A percentile compares a stretch with the other conserved stretches of the same genome.
phyloP scores from a whole-genome alignment of 2,888 invertebrate genomes.

The Oasisia sp. region DNA sequence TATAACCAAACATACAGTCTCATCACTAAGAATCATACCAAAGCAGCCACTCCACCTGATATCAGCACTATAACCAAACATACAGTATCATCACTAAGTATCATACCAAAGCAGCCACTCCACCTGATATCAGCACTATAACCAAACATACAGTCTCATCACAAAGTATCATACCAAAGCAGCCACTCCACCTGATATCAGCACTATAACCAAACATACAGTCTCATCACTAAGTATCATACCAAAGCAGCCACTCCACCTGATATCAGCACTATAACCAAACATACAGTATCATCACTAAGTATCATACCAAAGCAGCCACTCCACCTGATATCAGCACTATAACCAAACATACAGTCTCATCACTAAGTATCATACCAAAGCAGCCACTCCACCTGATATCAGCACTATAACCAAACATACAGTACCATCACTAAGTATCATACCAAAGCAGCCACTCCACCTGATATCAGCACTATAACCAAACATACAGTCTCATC shows the following conservation, averaged over 20 bases:
- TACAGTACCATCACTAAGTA: background rate
- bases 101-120: background rate
- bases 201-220: background rate
- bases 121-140: background rate
- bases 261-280: conserved; percentile 69
- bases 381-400: background rate
- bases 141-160: background rate
- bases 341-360: conserved; percentile 69
- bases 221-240: background rate
- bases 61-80: background rate
- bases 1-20: conserved; percentile 69
- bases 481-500: background rate
- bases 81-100: background rate
- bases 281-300: background rate
- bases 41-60: background rate
- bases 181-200: background rate
- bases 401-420: background rate
- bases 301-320: background rate
- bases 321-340: conserved; percentile 70
- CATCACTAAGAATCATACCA: background rate
- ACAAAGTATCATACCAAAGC: background rate
- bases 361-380: background rate
- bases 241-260: background rate
- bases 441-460: background rate
- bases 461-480: background rate